These are phyloP conservation scores for Menura novaehollandiae DNA, from an alignment of 2,113 vertebrate genomes.

Conservation along the genomic window DNA sequence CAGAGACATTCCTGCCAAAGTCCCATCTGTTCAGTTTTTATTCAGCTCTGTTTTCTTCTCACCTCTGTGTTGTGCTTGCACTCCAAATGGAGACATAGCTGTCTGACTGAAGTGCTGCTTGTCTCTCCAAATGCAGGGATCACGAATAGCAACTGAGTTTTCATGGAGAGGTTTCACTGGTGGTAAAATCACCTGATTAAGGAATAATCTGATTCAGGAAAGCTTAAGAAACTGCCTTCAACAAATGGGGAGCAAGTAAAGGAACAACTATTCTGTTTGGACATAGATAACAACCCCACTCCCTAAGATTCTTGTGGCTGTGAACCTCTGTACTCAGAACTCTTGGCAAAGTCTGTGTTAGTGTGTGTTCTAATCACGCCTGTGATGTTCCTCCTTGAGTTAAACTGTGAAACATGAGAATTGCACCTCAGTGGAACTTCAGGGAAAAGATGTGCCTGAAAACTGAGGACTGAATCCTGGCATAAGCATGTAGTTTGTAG, in stretches of 20 bases:
- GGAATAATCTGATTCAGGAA: background rate
- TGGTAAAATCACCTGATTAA: background rate
- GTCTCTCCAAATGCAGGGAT: background rate
- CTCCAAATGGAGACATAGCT: background rate
- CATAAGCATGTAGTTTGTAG: background rate
- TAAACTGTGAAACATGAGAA: background rate
- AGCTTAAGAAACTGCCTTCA: background rate
- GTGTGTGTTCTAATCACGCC: background rate
- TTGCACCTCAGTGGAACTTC: background rate
- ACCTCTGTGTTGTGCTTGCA: background rate
- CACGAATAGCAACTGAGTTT: background rate
- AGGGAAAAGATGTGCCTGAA: background rate
- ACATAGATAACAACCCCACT: background rate
- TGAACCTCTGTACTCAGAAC: background rate
- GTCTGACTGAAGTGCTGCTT: background rate
- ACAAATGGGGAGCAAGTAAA: background rate
- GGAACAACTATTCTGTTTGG: background rate
- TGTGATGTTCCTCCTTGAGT: background rate
- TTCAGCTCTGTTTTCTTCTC: conserved; percentile 30
- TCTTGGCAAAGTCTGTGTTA: background rate
- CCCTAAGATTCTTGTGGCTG: background rate
- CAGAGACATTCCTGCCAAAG: background rate
- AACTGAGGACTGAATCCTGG: background rate
- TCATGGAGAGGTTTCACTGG: background rate
- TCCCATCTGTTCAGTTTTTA: conserved; percentile 1